Evolutionary conservation across 2,888 invertebrate genomes (phyloP).

Genomic region (Campopleginae sp.): DNA sequence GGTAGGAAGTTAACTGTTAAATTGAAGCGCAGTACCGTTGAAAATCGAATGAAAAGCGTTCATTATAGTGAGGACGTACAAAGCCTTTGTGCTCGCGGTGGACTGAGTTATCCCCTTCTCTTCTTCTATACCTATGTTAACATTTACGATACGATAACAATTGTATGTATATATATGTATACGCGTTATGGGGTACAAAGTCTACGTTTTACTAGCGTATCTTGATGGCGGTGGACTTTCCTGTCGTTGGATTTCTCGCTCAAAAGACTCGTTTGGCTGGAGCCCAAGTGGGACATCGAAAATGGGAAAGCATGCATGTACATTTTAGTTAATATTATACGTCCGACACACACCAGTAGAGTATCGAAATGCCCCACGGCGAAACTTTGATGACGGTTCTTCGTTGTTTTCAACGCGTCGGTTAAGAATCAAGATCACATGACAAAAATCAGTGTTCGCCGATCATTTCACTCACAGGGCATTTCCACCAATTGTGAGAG

Average conservation of each 20-base stretch:
- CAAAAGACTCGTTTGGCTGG: slow-evolving; percentile 52
- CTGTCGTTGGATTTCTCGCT: slow-evolving; percentile 30
- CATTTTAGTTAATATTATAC: slow-evolving; percentile 13
- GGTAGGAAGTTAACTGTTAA: slow-evolving; percentile 57
- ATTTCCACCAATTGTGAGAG: no score
- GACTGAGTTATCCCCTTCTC: slow-evolving; percentile 43
- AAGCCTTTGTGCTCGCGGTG: slow-evolving; percentile 56
- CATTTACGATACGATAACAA: slow-evolving; percentile 14
- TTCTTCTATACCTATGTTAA: slow-evolving; percentile 22
- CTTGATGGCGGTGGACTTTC: slow-evolving; percentile 39
- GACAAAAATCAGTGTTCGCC: not conserved
- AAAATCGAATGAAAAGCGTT: slow-evolving; percentile 62
- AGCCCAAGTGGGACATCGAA: slow-evolving; percentile 58
- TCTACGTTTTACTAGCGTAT: slow-evolving; percentile 38
- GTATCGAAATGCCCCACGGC: not conserved
- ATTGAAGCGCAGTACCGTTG: slow-evolving; percentile 53
- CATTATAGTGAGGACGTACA: slow-evolving; percentile 60
- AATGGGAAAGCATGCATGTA: slow-evolving; percentile 30
- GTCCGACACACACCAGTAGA: not conserved
- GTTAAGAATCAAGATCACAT: not conserved
- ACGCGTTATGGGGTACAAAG: not conserved
- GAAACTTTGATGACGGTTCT: not conserved
- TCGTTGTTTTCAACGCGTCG: not conserved
- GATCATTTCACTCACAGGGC: no score
- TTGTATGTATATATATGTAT: not conserved